phyloP scores from a whole-genome alignment of 2,113 vertebrate species.

The Chlamydotis undulata region DNA sequence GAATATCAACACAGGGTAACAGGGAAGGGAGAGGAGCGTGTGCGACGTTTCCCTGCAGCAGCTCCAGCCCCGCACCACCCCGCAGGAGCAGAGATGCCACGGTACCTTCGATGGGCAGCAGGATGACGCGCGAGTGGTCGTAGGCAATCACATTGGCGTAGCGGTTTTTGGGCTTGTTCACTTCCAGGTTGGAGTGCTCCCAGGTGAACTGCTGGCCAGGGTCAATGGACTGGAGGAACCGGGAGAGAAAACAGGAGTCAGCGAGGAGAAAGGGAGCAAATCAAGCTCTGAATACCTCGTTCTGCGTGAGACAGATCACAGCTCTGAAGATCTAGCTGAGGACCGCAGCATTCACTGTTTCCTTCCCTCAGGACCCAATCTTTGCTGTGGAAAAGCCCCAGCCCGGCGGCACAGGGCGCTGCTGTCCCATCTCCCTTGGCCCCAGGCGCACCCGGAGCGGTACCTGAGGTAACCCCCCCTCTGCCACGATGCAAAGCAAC shows the following conservation, averaged over 20 bases:
- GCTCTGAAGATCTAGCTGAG: neutral
- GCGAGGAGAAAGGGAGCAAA: neutral
- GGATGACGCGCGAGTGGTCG: constrained; percentile 95
- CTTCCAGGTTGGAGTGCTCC: constrained; percentile 98
- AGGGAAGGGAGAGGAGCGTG: neutral
- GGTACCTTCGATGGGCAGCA: constrained; percentile 93
- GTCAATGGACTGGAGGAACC: constrained; percentile 87
- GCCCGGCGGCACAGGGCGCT: accelerated
- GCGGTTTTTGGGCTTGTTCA: constrained; percentile 98
- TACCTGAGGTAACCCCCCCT: neutral
- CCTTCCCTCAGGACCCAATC: neutral
- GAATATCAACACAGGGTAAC: neutral
- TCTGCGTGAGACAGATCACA: accelerated
- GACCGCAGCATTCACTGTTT: accelerated
- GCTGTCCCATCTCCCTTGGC: neutral
- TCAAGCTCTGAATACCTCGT: neutral
- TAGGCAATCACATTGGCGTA: constrained; percentile 98
- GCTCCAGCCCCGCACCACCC: accelerated
- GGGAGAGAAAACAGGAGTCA: neutral
- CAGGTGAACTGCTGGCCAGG: constrained; percentile 99
- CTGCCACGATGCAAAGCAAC: neutral
- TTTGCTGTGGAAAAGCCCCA: neutral
- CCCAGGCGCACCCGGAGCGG: neutral
- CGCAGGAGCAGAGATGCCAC: accelerated
- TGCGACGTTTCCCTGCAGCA: neutral